These are phyloP conservation scores for Sander vitreus DNA, from an alignment of 2,113 vertebrate species.

Conservation along the genomic window DNA sequence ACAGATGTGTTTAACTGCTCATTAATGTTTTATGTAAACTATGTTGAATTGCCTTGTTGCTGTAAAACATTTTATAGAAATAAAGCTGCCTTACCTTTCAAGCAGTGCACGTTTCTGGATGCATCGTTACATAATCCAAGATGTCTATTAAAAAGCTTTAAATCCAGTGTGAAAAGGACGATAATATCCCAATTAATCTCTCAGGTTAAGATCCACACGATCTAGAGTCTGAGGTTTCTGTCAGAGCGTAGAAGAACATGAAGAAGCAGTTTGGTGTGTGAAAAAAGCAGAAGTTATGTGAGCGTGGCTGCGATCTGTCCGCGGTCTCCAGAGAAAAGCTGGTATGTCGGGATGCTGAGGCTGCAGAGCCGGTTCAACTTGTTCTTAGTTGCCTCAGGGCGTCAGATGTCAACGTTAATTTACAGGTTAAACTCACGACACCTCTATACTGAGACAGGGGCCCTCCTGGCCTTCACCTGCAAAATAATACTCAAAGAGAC, in stretches of 20 bases:
- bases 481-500: too few relatives aligned
- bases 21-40: too few relatives aligned
- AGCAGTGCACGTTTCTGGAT: neutral
- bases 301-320: neutral
- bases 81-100: neutral
- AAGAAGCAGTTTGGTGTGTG: neutral
- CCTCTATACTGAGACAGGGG: neutral
- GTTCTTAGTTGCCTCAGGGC: neutral
- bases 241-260: too few relatives aligned
- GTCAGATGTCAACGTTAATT: neutral
- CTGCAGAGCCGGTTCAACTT: conserved; percentile 39
- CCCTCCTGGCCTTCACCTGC: too few relatives aligned
- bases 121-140: neutral
- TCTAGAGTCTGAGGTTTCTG: neutral
- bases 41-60: too few relatives aligned
- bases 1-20: too few relatives aligned
- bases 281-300: neutral
- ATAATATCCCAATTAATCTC: neutral
- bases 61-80: too few relatives aligned
- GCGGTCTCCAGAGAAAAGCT: neutral
- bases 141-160: neutral
- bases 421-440: neutral
- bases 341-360: neutral
- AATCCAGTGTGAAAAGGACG: neutral
- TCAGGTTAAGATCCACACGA: neutral